Evolutionary conservation across 2,113 vertebrate species (phyloP), one percentile per base, ranked within the genome.

Genomic region (Pseudorectes ferrugineus): DNA sequence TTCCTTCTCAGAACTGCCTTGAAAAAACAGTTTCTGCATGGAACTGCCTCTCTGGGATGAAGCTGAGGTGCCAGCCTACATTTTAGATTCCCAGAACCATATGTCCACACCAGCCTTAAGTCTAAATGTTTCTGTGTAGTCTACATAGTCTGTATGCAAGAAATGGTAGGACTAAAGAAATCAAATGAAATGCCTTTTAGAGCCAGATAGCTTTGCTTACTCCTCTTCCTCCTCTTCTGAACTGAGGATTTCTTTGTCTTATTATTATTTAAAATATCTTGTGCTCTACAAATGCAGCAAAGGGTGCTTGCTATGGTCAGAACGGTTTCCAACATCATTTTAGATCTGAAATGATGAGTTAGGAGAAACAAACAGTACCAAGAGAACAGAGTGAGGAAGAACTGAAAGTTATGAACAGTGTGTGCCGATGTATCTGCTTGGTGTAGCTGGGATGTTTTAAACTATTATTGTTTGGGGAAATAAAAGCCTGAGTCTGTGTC

Each of bases 381-480:
- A 52, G 81, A 91, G 63, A 83, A 68, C 16, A 51, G 19, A 51
- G 40, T 51, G 49, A 61, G 76, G 51, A 91, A 77, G 72, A 89
- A 48, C 52, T 71, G 70, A 17, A 79, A 78, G 35, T 89, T 90
- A 83, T 36, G 67, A 88, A 40, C 33, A 46, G n/a, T 59, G 12
- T n/a, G 31, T 26, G 31, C 42, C 3, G 5, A 29, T 54, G 35
- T 57, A 42, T 92, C 88, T 75, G 72, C 48, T 79, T 58, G 29
- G 26, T 76, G 36, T 82, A 77, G 55, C 65, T 92, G 67, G n/a
- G 46, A 83, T 85, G 51, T 80, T 91, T 95, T 76, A 52, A 91
- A 66, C 61, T 75, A 11, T 48, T 88, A 49, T 46, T 87, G 74
- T 85, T 85, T 73, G 29, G 67, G 95, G 89, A 95, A 93, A 95